Evolutionary conservation across 1,140 invertebrate species (phyloP).

Genomic region (Leptopilina clavipes): DNA sequence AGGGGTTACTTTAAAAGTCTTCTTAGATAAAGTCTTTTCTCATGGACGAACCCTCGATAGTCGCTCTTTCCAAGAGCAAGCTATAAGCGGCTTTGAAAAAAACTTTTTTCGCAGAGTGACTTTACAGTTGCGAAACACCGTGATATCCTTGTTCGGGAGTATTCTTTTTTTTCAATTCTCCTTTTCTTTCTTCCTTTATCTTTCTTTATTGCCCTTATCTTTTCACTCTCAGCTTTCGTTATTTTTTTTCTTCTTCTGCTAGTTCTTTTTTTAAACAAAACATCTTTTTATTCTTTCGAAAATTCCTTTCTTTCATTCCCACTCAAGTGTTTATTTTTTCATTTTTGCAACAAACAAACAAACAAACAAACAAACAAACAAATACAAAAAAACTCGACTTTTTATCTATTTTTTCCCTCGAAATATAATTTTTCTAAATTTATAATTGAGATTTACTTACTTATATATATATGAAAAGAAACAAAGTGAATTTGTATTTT

Average conservation of each 20-base stretch:
- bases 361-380: no score
- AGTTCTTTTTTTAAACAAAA: neutral
- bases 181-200: constrained; percentile 22
- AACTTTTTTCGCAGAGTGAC: constrained; percentile 18
- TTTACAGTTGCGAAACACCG: constrained; percentile 23
- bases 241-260: neutral
- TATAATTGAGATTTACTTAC: no score
- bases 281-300: neutral
- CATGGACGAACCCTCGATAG: neutral
- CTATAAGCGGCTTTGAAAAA: constrained; percentile 29
- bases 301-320: constrained; percentile 34
- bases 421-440: no score
- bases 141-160: constrained; percentile 20
- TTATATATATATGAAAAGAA: no score
- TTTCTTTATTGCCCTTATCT: neutral
- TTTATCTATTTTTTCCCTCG: no score
- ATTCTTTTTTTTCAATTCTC: constrained; percentile 24
- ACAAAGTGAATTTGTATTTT: constrained; percentile 19
- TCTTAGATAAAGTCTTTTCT: constrained; percentile 28
- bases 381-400: no score
- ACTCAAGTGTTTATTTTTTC: neutral
- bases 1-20: constrained; percentile 18
- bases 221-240: constrained; percentile 11
- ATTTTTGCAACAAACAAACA: no score
- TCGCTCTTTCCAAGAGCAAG: constrained; percentile 26